These are phyloP conservation scores for Acromyrmex echinatior DNA, from an alignment of 1,140 invertebrate species.

Conservation along the genomic window DNA sequence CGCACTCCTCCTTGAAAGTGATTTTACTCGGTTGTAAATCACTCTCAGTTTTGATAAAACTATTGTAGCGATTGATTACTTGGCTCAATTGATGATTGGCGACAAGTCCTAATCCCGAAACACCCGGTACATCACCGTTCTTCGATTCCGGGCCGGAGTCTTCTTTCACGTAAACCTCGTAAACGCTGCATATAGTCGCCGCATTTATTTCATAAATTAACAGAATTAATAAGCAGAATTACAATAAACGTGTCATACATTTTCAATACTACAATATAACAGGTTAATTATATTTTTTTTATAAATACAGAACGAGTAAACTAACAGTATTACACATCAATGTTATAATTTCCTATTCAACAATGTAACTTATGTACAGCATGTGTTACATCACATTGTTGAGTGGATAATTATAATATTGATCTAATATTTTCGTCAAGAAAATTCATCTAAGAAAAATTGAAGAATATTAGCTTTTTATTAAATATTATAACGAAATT, in stretches of 20 bases:
- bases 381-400: too few relatives aligned
- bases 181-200: conserved; percentile 73
- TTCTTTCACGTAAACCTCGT: conserved; percentile 83
- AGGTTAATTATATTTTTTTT: not conserved
- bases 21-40: conserved; percentile 35
- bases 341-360: too few relatives aligned
- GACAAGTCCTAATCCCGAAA: conserved; percentile 63
- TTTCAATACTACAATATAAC: not conserved
- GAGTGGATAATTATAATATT: too few relatives aligned
- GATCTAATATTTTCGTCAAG: too few relatives aligned
- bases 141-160: conserved; percentile 66
- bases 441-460: not conserved
- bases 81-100: conserved; percentile 75
- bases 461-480: too few relatives aligned
- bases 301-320: too few relatives aligned
- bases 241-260: not conserved
- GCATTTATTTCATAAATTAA: conserved; percentile 23
- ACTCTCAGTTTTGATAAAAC: conserved; percentile 19
- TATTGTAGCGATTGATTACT: conserved; percentile 70
- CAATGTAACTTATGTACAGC: too few relatives aligned
- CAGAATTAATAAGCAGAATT: not conserved
- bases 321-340: too few relatives aligned
- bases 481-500: conserved; percentile 2
- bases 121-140: conserved; percentile 58
- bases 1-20: conserved; percentile 68